Evolutionary conservation across 2,888 invertebrate species (phyloP), one percentile per base, ranked within the genome.

Genomic region (Seira musarum): DNA sequence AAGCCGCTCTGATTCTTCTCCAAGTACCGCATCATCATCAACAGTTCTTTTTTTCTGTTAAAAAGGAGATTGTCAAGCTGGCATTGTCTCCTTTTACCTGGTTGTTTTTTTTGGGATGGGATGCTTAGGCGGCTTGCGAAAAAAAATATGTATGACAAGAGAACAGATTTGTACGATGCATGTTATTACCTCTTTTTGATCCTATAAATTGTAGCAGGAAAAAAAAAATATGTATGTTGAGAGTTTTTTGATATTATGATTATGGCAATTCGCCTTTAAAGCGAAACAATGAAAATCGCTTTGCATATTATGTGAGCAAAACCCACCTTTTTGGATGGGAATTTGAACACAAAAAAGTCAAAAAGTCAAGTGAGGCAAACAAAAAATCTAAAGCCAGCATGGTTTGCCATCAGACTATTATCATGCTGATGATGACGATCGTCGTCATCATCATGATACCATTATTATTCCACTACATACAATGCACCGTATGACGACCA

Each of bases 201-300:
- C 68, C 60, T 68, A 75, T 68, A 75, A 75, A 75, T 75, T 68
- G 68, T 75, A 75, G 67, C 75, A 67, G 68, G 61, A 60, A 70
- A 19, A 61, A 72, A 64, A 35, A 63, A 49, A 57, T 19, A 66
- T 21, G 49, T 24, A 22, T 21, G 21, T 49, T 19, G 19, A 70
- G 17, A 67, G n/a, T n/a, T n/a, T n/a, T n/a, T n/a, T n/a, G n/a
- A n/a, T n/a, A n/a, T n/a, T n/a, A n/a, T n/a, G n/a, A n/a, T n/a
- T n/a, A 67, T 67, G 74, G 65, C 64, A 49, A 65, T 65, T 67
- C 67, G 49, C 72, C 49, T 72, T 57, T 60, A 46, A 46, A 19
- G 24, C 57, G 68, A 61, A 75, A 67, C n/a, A n/a, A n/a, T n/a
- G n/a, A n/a, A n/a, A n/a, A n/a, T n/a, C n/a, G n/a, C n/a, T n/a